Conservation (phyloP, 2,888 invertebrate genomes). For the Watsonalla binaria region DNA sequence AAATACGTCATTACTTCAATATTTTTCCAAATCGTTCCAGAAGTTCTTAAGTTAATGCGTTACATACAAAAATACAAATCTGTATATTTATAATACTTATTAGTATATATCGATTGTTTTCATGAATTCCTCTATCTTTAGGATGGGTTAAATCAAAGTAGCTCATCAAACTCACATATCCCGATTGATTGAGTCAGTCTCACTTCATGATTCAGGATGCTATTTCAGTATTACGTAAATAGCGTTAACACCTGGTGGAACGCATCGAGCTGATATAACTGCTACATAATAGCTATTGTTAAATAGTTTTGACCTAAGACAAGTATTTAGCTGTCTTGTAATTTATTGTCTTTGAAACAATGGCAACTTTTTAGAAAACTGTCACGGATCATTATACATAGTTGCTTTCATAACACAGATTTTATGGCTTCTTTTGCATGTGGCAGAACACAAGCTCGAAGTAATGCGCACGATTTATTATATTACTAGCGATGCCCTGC, state of each 20-base stretch:
- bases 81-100: too few species aligned
- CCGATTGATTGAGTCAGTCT: slow-evolving; percentile 18
- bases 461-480: neutral
- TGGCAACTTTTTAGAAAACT: slow-evolving; percentile 1
- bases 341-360: slow-evolving; percentile 1
- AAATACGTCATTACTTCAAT: too few species aligned
- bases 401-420: neutral
- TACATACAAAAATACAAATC: too few species aligned
- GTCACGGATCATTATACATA: neutral
- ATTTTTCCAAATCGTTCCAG: too few species aligned
- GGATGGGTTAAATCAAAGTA: neutral
- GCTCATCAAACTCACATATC: slow-evolving; percentile 7
- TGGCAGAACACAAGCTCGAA: neutral
- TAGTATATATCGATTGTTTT: too few species aligned
- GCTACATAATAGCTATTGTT: slow-evolving; percentile 2
- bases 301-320: neutral
- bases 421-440: neutral
- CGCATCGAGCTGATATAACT: slow-evolving; percentile 12
- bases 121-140: too few species aligned
- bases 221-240: slow-evolving; percentile 27
- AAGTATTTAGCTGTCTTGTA: neutral
- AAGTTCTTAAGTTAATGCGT: too few species aligned
- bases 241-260: slow-evolving; percentile 15
- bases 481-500: too few species aligned
- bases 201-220: slow-evolving; percentile 30